Evolutionary conservation across 2,113 vertebrate species (phyloP).

Genomic region (Nothocercus nigrocapillus): DNA sequence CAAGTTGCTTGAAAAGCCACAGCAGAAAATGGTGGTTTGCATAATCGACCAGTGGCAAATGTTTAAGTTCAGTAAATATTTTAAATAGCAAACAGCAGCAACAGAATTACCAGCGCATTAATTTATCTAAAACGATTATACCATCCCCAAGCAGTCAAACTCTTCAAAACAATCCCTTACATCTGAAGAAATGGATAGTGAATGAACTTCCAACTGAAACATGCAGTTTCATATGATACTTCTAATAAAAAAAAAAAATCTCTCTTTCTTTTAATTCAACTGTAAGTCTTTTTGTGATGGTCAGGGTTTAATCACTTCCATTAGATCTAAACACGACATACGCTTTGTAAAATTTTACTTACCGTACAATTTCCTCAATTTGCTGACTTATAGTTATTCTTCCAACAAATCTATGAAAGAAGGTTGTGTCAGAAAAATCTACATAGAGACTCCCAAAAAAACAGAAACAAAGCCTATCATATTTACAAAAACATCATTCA

Average conservation of each 20-base stretch:
- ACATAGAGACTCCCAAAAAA: not conserved
- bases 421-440: conserved; percentile 33
- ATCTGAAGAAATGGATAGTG: not conserved
- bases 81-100: not conserved
- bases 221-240: not conserved
- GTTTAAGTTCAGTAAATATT: not conserved
- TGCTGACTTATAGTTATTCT: conserved; percentile 91
- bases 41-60: accelerated
- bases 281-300: not conserved
- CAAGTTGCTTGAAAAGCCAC: not conserved
- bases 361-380: conserved; percentile 94
- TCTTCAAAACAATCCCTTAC: not conserved
- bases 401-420: conserved; percentile 89
- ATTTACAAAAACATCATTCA: not conserved
- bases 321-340: not conserved
- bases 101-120: not conserved
- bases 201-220: not conserved
- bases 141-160: accelerated
- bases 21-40: not conserved
- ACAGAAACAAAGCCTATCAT: not conserved
- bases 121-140: not conserved
- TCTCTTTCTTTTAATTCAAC: not conserved
- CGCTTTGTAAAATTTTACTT: conserved; percentile 33
- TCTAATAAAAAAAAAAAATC: not conserved
- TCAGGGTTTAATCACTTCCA: not conserved